Conservation (phyloP, 2,797 vertebrate genomes). For the Aselliscus stoliczkanus region DNA sequence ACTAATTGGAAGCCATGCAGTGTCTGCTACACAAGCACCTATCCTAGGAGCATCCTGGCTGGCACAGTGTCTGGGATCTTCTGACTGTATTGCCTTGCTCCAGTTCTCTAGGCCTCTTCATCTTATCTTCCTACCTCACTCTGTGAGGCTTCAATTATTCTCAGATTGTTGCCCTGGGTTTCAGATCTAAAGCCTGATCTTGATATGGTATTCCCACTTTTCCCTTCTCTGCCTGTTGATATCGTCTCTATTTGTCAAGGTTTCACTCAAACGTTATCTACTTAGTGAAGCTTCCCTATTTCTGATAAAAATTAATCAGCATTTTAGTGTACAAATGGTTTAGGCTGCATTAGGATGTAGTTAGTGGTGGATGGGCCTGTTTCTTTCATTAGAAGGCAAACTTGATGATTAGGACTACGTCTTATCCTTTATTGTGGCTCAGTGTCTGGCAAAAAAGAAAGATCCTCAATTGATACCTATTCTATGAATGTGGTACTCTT, state of each 20-base stretch:
- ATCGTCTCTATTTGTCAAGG: not conserved
- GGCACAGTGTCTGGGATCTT: not conserved
- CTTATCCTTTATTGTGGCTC: not conserved
- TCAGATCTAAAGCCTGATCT: not conserved
- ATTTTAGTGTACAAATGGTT: not conserved
- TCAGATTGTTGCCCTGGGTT: not conserved
- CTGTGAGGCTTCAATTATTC: not conserved
- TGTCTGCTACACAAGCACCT: not conserved
- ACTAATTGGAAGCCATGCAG: too few species aligned
- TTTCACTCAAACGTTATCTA: not conserved
- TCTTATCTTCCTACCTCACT: not conserved
- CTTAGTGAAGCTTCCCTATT: not conserved
- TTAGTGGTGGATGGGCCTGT: not conserved
- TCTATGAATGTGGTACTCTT: not conserved
- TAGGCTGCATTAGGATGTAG: not conserved
- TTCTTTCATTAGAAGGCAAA: conserved; percentile 3
- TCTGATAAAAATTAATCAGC: not conserved
- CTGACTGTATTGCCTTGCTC: not conserved
- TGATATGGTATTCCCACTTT: not conserved
- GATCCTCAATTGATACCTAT: not conserved
- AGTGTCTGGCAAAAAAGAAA: not conserved
- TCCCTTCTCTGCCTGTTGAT: not conserved
- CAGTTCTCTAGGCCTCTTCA: not conserved
- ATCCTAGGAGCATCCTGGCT: not conserved
- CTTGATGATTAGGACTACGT: not conserved